A percentile compares a stretch with the other conserved stretches of the same genome.
phyloP scores from a whole-genome alignment of 2,888 invertebrate genomes.

The Embidobia sp. region DNA sequence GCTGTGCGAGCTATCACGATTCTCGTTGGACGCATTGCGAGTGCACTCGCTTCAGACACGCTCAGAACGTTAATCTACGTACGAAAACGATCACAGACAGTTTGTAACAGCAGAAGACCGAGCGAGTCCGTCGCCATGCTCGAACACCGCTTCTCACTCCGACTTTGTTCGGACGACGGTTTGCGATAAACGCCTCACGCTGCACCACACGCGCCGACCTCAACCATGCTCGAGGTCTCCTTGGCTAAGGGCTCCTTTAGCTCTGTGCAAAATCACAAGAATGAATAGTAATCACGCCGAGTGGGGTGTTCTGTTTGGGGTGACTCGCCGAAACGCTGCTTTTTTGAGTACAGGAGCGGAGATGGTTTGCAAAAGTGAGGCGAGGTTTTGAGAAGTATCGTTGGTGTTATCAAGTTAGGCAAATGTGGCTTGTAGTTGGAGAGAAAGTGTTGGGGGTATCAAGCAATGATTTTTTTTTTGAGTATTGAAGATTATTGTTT shows the following conservation, averaged over 20 bases:
- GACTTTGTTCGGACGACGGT: neutral
- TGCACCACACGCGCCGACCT: slow-evolving; percentile 3
- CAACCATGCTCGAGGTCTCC: slow-evolving; percentile 16
- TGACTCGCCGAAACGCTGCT: too few species aligned
- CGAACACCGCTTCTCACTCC: neutral
- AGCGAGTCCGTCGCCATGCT: neutral
- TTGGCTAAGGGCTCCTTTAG: slow-evolving; percentile 7
- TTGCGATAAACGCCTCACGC: slow-evolving; percentile 10
- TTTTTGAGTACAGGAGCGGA: too few species aligned
- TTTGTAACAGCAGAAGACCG: slow-evolving; percentile 25
- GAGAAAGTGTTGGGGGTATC: too few species aligned
- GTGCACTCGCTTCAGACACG: slow-evolving; percentile 8
- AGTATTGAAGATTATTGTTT: too few species aligned
- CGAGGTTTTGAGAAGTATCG: too few species aligned
- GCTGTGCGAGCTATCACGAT: slow-evolving; percentile 45
- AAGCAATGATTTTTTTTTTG: too few species aligned
- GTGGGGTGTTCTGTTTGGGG: too few species aligned
- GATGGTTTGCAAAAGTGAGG: too few species aligned
- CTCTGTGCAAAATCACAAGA: slow-evolving; percentile 38
- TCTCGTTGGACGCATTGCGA: neutral
- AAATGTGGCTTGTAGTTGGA: too few species aligned
- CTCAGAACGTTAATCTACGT: slow-evolving; percentile 18
- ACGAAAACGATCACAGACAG: slow-evolving; percentile 33
- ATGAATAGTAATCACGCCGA: too few species aligned
- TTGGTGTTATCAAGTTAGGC: too few species aligned